Conservation (phyloP, 2,113 vertebrate genomes). For the Pseudorasbora parva region DNA sequence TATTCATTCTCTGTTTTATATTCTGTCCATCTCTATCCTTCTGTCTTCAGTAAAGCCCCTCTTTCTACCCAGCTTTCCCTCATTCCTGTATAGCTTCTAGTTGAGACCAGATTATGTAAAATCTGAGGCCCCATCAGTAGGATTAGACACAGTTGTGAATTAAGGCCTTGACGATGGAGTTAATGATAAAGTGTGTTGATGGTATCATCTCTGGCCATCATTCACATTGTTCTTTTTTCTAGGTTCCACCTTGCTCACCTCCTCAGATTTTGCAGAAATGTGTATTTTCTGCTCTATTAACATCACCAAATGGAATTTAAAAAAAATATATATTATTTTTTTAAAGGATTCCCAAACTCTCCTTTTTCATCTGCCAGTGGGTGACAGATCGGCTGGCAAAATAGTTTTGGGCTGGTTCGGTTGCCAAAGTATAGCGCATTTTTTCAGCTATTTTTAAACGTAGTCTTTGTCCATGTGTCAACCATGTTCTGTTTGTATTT, state of each 20-base stretch:
- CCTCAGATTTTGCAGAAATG: not conserved
- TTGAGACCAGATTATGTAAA: slow-evolving; percentile 43
- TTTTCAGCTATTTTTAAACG: no score
- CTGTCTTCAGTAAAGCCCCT: slow-evolving; percentile 14
- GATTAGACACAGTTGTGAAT: slow-evolving; percentile 38
- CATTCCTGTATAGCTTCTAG: slow-evolving; percentile 2
- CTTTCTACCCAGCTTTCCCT: not conserved
- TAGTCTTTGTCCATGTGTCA: no score
- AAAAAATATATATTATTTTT: no score
- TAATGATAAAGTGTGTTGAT: not conserved
- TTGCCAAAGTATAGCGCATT: no score
- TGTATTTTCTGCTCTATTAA: not conserved
- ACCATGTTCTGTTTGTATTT: no score
- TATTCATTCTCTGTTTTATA: not conserved
- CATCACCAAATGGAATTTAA: not conserved
- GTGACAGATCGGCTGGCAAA: no score
- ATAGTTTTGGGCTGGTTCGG: no score
- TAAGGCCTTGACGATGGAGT: slow-evolving; percentile 16
- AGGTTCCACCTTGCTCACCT: not conserved
- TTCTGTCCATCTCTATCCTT: not conserved
- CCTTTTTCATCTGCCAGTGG: not conserved
- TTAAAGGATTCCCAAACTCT: not conserved
- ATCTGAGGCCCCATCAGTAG: slow-evolving; percentile 6
- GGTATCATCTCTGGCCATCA: not conserved
- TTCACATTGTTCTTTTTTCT: slow-evolving; percentile 7